Base-by-base conservation (phyloP, 2,113 vertebrate genomes). In the Pagrus major region DNA sequence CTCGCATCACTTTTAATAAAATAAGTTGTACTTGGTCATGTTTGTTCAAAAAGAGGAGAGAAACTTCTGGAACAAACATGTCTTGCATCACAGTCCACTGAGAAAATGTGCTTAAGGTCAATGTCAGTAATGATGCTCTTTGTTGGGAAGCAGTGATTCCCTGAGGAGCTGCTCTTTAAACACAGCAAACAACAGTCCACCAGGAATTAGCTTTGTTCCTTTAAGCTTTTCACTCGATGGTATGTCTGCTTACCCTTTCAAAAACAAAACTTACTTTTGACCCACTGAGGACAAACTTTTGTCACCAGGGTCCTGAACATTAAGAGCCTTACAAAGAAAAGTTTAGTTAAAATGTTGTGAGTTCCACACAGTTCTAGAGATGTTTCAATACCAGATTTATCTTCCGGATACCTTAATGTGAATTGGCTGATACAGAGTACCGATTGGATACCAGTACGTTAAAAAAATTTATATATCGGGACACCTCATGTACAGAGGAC, bases 81-180 rank as follows among this genome's bases (percentile, higher is more conserved):
- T 68, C 0, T 81, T 59, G 25, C 55, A 6, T 72, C 54, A 71
- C 14, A 20, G 79, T 80, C 85, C 54, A 1, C 39, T 18, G 85
- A 81, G 85, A 39, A 23, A 20, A 35, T 1, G 42, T 55, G 20
- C 42, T 65, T 3, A 89, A 89, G 80, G 83, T 91, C 85, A 77
- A 4, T 4, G 42, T 71, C 64, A 47, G 37, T 86, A 60, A 77
- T 25, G 49, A 86, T n/a, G 31, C 59, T 51, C n/a, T 27, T 3
- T 12, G 52, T 47, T 21, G 73, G 54, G 46, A 33, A 21, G 73
- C 73, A 56, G n/a, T 49, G 72, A 42, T 86, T n/a, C 83, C 70
- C 87, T 0, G 2, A 0, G 63, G 87, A 86, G 70, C 61, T 70
- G 85, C 72, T 71, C 78, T 86, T 86, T 84, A 46, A 81, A 41